Evolutionary conservation across 2,888 invertebrate genomes (phyloP).

Genomic region (Lamellibrachia columna): DNA sequence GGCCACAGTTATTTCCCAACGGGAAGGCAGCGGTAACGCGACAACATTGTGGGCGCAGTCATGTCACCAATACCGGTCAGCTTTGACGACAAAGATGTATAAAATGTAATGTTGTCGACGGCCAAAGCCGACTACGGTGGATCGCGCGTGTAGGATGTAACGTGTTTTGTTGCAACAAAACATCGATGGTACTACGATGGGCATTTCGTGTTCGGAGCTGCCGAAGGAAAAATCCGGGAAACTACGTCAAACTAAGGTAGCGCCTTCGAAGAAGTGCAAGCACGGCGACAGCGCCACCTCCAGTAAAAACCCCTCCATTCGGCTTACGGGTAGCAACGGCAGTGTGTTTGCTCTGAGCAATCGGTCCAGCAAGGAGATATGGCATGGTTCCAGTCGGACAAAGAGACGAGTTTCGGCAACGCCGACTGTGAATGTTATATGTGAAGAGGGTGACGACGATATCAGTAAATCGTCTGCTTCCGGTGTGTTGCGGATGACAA

Average conservation of each 20-base stretch:
- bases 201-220: conserved; percentile 9
- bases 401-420: conserved; percentile 9
- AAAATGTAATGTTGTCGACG: background rate
- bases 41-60: background rate
- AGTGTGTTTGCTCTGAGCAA: background rate
- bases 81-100: background rate
- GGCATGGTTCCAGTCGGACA: background rate
- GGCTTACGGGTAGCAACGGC: background rate
- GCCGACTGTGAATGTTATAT: background rate
- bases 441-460: background rate
- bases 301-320: background rate
- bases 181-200: background rate
- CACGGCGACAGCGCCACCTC: background rate
- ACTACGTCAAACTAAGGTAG: background rate
- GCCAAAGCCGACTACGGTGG: background rate
- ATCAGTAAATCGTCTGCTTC: background rate
- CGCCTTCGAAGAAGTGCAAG: background rate
- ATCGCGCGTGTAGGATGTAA: background rate
- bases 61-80: background rate
- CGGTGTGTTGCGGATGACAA: background rate
- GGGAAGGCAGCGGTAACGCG: background rate
- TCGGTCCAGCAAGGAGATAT: background rate
- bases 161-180: background rate
- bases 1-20: background rate
- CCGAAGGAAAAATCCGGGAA: background rate